Conservation (phyloP, 2,113 vertebrate species). For the Enhydra lutris region DNA sequence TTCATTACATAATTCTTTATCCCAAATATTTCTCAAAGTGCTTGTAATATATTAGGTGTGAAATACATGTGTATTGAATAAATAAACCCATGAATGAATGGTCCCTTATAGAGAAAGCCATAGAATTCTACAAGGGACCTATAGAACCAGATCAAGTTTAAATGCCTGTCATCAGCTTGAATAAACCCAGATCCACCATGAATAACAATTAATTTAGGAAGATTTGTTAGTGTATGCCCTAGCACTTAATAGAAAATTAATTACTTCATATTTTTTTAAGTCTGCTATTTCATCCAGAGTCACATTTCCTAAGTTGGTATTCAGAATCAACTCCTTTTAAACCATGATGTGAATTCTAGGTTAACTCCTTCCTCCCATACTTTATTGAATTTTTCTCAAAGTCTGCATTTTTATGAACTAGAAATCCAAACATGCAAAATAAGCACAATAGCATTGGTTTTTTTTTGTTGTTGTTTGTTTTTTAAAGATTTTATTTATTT, state of each 20-base stretch:
- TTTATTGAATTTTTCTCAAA: conserved; percentile 13
- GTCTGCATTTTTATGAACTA: neutral
- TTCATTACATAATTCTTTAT: neutral
- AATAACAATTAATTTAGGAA: neutral
- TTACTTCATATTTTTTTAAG: neutral
- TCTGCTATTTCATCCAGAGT: neutral
- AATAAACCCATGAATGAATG: neutral
- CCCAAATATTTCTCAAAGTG: neutral
- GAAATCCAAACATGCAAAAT: neutral
- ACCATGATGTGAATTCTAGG: neutral
- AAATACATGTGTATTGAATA: neutral
- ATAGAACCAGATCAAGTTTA: neutral
- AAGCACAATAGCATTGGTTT: neutral
- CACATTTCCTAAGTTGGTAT: neutral
- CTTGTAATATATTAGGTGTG: neutral
- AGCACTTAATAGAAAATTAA: neutral
- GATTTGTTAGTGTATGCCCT: neutral
- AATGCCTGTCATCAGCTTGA: neutral
- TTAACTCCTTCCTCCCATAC: neutral
- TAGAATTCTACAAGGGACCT: neutral
- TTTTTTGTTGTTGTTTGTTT: too few relatives aligned
- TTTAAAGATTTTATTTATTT: too few relatives aligned
- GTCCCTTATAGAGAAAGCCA: neutral
- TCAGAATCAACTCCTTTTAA: neutral
- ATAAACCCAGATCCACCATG: neutral